Evolutionary conservation across 1,140 invertebrate species (phyloP).

Genomic region (Macrotrachela quadricornifera): DNA sequence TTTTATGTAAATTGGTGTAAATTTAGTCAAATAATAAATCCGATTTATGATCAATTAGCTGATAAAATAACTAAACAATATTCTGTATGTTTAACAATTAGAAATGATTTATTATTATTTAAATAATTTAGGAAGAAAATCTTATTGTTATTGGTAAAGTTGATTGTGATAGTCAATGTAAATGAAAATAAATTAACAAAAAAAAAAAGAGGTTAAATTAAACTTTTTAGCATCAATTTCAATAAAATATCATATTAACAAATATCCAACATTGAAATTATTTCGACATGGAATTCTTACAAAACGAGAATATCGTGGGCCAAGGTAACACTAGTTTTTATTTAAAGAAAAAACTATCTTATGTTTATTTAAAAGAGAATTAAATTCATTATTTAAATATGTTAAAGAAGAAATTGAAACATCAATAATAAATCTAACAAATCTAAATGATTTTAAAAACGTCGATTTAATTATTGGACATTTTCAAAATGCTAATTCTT

Average conservation of each 20-base stretch:
- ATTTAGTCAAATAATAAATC: conserved; percentile 9
- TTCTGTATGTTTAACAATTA: not conserved
- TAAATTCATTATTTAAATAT: conserved; percentile 63
- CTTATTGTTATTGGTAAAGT: conserved; percentile 1
- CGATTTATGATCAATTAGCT: conserved; percentile 7
- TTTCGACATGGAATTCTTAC: conserved; percentile 73
- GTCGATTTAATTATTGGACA: conserved; percentile 53
- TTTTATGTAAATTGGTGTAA: conserved; percentile 8
- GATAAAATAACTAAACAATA: not conserved
- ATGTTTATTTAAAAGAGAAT: conserved; percentile 35
- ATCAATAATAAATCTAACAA: conserved; percentile 58
- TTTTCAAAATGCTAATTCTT: conserved; percentile 56
- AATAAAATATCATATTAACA: conserved; percentile 24
- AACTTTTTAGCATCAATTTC: not conserved
- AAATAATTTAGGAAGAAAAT: not conserved
- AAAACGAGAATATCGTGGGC: conserved; percentile 79
- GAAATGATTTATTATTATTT: not conserved
- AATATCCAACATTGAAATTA: conserved; percentile 93
- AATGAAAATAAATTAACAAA: no score
- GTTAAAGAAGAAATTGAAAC: conserved; percentile 68
- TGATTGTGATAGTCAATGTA: conserved; percentile 21
- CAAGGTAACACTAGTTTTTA: conserved; percentile 12
- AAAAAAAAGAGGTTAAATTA: no score
- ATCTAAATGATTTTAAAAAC: no score
- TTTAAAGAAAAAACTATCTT: no score